phyloP scores from a whole-genome alignment of 2,888 invertebrate species.

The Drosophila quinaria region DNA sequence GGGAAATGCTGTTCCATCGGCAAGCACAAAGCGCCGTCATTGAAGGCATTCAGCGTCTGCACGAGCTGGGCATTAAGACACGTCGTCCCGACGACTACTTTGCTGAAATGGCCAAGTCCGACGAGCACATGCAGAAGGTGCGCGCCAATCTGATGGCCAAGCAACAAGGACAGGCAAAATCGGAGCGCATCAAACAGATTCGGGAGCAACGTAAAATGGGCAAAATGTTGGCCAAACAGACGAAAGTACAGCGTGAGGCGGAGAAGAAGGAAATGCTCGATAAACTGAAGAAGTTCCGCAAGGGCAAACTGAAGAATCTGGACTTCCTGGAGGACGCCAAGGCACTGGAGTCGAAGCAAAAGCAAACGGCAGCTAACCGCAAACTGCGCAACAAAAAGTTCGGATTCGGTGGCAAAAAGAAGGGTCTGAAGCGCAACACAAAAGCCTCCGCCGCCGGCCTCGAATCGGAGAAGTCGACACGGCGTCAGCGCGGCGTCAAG shows the following conservation, averaged over 20 bases:
- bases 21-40: constrained; percentile 95
- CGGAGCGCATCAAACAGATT: constrained; percentile 95
- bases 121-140: constrained; percentile 98
- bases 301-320: constrained; percentile 92
- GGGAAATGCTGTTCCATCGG: constrained; percentile 94
- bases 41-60: constrained; percentile 92
- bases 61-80: constrained; percentile 91
- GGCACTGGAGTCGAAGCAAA: constrained; percentile 83
- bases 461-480: constrained; percentile 76
- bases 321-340: constrained; percentile 92
- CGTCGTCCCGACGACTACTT: constrained; percentile 98
- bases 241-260: constrained; percentile 92
- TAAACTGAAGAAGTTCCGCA: constrained; percentile 96
- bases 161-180: constrained; percentile 93
- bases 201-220: constrained; percentile 96
- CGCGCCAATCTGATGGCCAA: constrained; percentile 93
- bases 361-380: constrained; percentile 86
- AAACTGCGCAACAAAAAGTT: constrained; percentile 93
- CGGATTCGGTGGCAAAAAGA: constrained; percentile 98
- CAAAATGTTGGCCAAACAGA: constrained; percentile 94
- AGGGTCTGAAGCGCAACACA: constrained; percentile 94
- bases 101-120: constrained; percentile 99
- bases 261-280: constrained; percentile 97
- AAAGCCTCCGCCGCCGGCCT: constrained; percentile 88
- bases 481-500: constrained; percentile 73